phyloP scores from a whole-genome alignment of 2,797 vertebrate genomes.

The Buphagus erythrorhynchus region DNA sequence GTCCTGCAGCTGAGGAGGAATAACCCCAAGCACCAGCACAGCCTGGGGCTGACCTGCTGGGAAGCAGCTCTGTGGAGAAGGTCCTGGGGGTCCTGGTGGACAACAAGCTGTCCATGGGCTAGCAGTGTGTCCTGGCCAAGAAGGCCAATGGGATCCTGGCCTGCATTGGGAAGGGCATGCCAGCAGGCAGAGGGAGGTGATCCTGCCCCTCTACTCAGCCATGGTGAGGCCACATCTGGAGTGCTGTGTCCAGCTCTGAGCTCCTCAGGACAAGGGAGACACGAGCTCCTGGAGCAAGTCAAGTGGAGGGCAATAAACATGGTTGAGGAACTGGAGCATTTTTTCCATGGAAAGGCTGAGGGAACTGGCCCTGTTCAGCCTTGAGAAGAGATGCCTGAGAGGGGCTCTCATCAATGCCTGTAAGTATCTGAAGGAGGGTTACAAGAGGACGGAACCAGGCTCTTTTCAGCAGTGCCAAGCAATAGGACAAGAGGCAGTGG shows the following conservation, averaged over 20 bases:
- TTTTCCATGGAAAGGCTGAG: neutral
- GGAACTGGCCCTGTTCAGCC: neutral
- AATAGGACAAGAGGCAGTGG: neutral
- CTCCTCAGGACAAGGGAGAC: neutral
- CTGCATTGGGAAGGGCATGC: fast-evolving
- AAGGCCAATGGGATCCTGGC: fast-evolving
- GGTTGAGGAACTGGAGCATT: neutral
- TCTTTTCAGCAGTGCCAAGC: neutral
- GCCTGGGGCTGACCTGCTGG: too few species aligned
- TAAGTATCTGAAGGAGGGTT: neutral
- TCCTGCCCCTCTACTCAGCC: neutral
- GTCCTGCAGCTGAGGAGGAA: neutral
- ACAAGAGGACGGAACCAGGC: neutral
- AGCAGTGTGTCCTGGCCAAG: too few species aligned
- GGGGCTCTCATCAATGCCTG: too few species aligned
- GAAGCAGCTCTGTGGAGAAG: neutral
- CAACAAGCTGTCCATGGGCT: neutral
- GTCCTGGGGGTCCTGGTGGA: too few species aligned
- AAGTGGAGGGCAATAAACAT: neutral
- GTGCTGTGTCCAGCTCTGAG: neutral
- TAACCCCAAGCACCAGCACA: fast-evolving
- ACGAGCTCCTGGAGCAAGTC: neutral
- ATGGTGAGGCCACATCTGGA: too few species aligned
- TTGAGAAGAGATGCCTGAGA: neutral
- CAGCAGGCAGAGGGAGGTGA: fast-evolving